These are phyloP conservation scores for Hyposmocoma kahamanoa DNA, from an alignment of 1,140 invertebrate genomes.

Conservation along the genomic window DNA sequence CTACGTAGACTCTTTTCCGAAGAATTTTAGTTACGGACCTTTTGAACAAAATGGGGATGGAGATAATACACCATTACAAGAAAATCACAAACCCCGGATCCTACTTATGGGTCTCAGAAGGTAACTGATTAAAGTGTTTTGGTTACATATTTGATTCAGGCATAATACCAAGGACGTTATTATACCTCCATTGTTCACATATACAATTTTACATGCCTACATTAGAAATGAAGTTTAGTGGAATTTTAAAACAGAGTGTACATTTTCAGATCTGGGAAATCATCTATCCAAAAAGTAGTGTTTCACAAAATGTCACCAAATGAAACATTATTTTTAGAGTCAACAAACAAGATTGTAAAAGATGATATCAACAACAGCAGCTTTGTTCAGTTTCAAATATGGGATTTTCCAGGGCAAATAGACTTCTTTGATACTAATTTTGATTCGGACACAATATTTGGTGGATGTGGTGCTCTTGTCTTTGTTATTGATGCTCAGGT, in stretches of 20 bases:
- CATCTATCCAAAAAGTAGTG: constrained; percentile 99
- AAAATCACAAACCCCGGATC: constrained; percentile 92
- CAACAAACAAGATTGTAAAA: constrained; percentile 98
- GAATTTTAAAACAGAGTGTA: constrained; percentile 6
- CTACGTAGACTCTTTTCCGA: constrained; percentile 90
- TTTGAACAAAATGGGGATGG: constrained; percentile 81
- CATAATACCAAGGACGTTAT: too few relatives aligned
- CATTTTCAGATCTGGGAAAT: constrained; percentile 97
- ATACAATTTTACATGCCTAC: not conserved
- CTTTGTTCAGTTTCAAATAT: constrained; percentile 99
- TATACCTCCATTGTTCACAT: too few relatives aligned
- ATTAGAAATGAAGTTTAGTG: too few relatives aligned
- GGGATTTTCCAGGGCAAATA: constrained; percentile 99
- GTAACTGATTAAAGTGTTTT: constrained; percentile 56
- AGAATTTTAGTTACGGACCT: constrained; percentile 93
- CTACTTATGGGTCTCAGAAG: constrained; percentile 96
- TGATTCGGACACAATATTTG: constrained; percentile 96
- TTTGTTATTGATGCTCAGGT: constrained; percentile 99
- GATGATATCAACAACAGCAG: constrained; percentile 97
- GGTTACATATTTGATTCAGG: not conserved
- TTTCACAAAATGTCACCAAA: constrained; percentile 99
- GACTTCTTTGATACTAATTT: constrained; percentile 98
- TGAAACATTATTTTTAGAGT: constrained; percentile 99
- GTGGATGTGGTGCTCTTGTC: constrained; percentile 95
- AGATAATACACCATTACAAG: constrained; percentile 74